These are phyloP conservation scores for Nylanderia fulva DNA, from an alignment of 1,140 invertebrate genomes.

Conservation along the genomic window DNA sequence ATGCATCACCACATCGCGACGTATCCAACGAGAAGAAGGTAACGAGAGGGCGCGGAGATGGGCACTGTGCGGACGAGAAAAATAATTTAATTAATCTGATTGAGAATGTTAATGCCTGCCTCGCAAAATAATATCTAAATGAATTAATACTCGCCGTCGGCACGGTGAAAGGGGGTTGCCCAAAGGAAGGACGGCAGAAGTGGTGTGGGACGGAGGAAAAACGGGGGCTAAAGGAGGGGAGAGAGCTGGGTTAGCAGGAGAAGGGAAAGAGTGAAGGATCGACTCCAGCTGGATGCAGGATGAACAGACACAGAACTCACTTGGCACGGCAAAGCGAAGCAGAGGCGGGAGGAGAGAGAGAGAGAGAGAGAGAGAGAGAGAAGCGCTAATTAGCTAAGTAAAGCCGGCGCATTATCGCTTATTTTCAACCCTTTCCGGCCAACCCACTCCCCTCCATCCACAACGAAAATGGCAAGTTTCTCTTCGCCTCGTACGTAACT, in stretches of 20 bases:
- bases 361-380: conserved; percentile 70
- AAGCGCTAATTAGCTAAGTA: conserved; percentile 86
- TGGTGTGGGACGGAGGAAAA: conserved; percentile 49
- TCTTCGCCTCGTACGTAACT: conserved; percentile 72
- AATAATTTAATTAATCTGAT: conserved; percentile 85
- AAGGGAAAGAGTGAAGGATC: conserved; percentile 69
- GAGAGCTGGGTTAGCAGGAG: conserved; percentile 40
- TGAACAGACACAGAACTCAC: conserved; percentile 73
- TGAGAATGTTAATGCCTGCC: conserved; percentile 83
- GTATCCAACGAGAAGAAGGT: conserved; percentile 26
- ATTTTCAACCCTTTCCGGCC: conserved; percentile 81
- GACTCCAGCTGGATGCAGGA: conserved; percentile 62
- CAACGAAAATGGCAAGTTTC: conserved; percentile 74
- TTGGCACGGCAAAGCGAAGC: conserved; percentile 54
- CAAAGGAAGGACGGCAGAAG: conserved; percentile 55
- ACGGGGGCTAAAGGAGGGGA: conserved; percentile 6
- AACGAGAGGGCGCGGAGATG: conserved; percentile 3
- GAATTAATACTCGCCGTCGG: conserved; percentile 81
- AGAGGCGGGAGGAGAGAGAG: conserved; percentile 44
- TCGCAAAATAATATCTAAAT: conserved; percentile 84
- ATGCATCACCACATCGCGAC: too few species aligned
- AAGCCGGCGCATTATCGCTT: conserved; percentile 85
- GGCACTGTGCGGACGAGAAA: conserved; percentile 61
- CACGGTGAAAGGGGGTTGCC: conserved; percentile 67
- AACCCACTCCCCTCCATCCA: conserved; percentile 33